Percentiles rank a stretch among this genome's conserved stretches.
Evolutionary conservation across 37 sponge, comb jelly and placozoan species (phyloP).

Genomic region (Corticium candelabrum): DNA sequence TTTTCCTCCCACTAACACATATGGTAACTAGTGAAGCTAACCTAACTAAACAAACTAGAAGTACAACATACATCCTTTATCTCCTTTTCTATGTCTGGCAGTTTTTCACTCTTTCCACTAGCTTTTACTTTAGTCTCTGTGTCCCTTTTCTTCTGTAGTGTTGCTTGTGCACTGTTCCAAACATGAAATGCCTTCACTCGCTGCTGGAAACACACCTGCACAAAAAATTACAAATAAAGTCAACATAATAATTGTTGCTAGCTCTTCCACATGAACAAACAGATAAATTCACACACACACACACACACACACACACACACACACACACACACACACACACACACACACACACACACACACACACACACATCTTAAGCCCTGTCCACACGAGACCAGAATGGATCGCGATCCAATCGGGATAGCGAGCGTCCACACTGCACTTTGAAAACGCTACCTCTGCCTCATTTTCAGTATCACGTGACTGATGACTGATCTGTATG

Average conservation of each 20-base stretch:
- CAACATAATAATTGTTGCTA: too few relatives aligned
- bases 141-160: conserved; percentile 84
- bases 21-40: not conserved
- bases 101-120: conserved; percentile 72
- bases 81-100: not conserved
- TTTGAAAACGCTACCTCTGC: too few relatives aligned
- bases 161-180: conserved; percentile 68
- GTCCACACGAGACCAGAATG: not conserved
- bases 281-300: not conserved
- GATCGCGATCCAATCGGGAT: too few relatives aligned
- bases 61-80: not conserved
- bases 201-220: conserved; percentile 53
- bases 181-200: conserved; percentile 65
- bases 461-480: too few relatives aligned
- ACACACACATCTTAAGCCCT: too few relatives aligned
- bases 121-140: conserved; percentile 66
- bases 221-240: not conserved
- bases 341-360: conserved; percentile 3
- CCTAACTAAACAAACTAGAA: too few relatives aligned
- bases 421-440: too few relatives aligned
- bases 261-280: too few relatives aligned
- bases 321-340: conserved; percentile 5
- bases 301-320: conserved; percentile 5
- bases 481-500: too few relatives aligned
- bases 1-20: conserved; percentile 73